Base-by-base conservation (phyloP, 1,140 invertebrate species). In the Brachionus manjavacas region DNA sequence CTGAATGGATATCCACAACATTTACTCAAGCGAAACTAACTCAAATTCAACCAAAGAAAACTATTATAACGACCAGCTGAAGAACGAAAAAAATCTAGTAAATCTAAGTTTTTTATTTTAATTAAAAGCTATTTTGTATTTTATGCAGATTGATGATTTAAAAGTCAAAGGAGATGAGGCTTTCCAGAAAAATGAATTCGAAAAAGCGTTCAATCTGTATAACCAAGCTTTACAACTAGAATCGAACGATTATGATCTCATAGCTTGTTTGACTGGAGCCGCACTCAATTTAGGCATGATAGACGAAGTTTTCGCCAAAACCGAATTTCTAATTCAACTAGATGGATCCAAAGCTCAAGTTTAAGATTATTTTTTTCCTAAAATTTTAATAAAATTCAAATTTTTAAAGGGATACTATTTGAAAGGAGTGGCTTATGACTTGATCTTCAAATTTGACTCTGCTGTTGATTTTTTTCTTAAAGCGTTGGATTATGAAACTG, bases 341-440 rank as follows among this genome's bases (percentile, higher is more conserved):
- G 72, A 76, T 76, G 23, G 9, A 25, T 28, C 41, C 20, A 76
- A 49, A 28, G 72, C 72, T 49, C 72, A 76, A 12, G 72, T 76
- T 23, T 49, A n/a, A 39, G 8, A 20, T 14, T 0, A 35, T 35
- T 35, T 35, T 35, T 35, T 7, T 35, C 3, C 7, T 35, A 35
- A 35, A 35, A 35, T 35, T 35, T 35, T 35, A 35, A 35, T 35
- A 35, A 35, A 35, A 0, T 35, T 6, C 4, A 35, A 35, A 6
- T 35, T 68, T 68, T 39, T 4, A 64, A 74, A 76, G 72, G 72
- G 72, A 8, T 76, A 76, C 31, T 76, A 76, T 76, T 76, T 76
- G 43, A 76, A 49, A 76, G 72, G 72, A 14, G 25, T 76, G 0
- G 72, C 72, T 1, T 49, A 49, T 49, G 72, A 76, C 31, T 28